Conservation (phyloP, 2,797 vertebrate species). For the Iguana delicatissima region DNA sequence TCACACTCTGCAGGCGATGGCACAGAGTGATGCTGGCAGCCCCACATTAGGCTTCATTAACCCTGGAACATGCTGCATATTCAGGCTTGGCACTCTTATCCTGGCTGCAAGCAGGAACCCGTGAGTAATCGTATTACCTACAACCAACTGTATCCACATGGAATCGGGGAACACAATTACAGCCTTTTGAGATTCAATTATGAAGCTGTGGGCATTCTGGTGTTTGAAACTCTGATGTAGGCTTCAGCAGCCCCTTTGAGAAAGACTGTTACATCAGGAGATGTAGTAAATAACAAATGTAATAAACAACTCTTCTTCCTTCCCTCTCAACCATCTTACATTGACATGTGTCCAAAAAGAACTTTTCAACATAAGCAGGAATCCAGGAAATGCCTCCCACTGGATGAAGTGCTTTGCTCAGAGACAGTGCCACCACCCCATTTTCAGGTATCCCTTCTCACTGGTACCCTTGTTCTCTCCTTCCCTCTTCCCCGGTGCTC, state of each 20-base stretch:
- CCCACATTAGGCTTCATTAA: conserved; percentile 83
- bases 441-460: too few species aligned
- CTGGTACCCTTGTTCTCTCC: too few species aligned
- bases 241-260: conserved; percentile 70
- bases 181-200: conserved; percentile 77
- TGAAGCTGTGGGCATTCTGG: conserved; percentile 68
- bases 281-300: conserved; percentile 67
- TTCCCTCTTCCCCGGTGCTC: too few species aligned
- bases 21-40: conserved; percentile 85
- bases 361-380: conserved; percentile 31
- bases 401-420: neutral
- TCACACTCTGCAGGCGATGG: conserved; percentile 83
- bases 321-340: neutral
- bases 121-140: conserved; percentile 84
- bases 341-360: conserved; percentile 25
- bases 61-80: conserved; percentile 80
- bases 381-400: neutral
- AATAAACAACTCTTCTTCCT: conserved; percentile 60
- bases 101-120: conserved; percentile 80
- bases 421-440: neutral
- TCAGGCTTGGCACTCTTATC: conserved; percentile 77
- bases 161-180: conserved; percentile 70
- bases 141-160: conserved; percentile 77
- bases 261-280: conserved; percentile 66
- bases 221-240: conserved; percentile 66